Evolutionary conservation across 2,888 invertebrate genomes (phyloP).

Genomic region (Yponomeuta malinellus): DNA sequence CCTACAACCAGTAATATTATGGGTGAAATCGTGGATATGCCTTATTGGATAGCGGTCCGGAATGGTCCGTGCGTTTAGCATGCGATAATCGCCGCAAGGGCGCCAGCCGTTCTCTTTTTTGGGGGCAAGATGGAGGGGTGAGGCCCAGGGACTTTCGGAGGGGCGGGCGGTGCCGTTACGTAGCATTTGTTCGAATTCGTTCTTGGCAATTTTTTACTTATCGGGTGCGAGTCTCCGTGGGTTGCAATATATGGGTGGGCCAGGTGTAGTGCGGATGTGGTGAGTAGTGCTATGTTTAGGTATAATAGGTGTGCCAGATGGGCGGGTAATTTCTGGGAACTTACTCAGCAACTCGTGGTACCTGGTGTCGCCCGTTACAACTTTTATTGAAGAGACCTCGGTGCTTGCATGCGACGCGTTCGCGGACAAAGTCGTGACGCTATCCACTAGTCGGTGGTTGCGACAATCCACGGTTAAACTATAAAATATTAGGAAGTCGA

Average conservation of each 20-base stretch:
- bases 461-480: conserved; percentile 19
- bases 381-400: no score
- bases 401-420: background rate
- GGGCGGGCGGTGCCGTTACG: no score
- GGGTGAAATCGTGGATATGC: conserved; percentile 21
- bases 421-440: background rate
- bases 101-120: background rate
- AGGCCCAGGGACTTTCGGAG: no score
- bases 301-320: no score
- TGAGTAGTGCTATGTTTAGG: no score
- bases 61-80: background rate
- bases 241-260: no score
- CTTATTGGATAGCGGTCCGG: background rate
- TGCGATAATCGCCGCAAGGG: background rate
- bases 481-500: conserved; percentile 29
- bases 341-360: no score
- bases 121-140: no score
- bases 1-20: conserved; percentile 20
- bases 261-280: no score
- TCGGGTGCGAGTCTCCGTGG: no score
- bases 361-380: no score
- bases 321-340: no score
- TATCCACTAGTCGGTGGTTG: background rate
- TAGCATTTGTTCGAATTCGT: background rate
- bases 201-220: background rate